Evolutionary conservation across 2,888 invertebrate genomes (phyloP).

Genomic region (Cyclophora albipunctata): DNA sequence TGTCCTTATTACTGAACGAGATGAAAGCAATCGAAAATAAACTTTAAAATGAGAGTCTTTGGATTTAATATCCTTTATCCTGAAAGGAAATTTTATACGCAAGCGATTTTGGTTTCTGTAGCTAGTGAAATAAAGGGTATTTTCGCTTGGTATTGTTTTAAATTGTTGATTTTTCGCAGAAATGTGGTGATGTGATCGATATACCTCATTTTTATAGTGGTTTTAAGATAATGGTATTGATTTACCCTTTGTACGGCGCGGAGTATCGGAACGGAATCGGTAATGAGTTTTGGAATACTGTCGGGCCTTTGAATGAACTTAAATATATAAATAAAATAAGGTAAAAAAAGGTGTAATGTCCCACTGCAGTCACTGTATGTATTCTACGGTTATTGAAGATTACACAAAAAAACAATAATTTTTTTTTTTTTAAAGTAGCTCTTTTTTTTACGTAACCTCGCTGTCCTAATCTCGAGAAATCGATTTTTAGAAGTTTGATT

Average conservation of each 20-base stretch:
- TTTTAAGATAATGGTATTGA: conserved; percentile 73
- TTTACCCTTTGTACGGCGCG: conserved; percentile 47
- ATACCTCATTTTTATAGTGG: conserved; percentile 69
- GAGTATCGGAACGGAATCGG: conserved; percentile 47
- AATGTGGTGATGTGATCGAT: conserved; percentile 43
- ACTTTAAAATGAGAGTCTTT: conserved; percentile 15
- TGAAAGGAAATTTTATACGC: conserved; percentile 8
- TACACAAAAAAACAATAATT: no score
- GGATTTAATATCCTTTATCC: conserved; percentile 16
- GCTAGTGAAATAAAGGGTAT: conserved; percentile 8
- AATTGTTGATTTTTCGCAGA: conserved; percentile 36
- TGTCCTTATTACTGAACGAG: no score
- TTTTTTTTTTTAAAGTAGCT: no score
- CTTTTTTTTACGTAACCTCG: no score
- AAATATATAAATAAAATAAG: no score
- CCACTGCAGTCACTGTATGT: no score
- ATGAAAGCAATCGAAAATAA: conserved; percentile 5
- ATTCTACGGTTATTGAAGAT: no score
- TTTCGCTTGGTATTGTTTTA: conserved; percentile 11
- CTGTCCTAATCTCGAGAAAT: no score
- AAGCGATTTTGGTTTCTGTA: neutral
- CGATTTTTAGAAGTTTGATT: no score
- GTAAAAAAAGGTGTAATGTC: no score
- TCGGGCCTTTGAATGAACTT: neutral
- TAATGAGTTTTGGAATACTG: conserved; percentile 32